Evolutionary conservation across 2,797 vertebrate species (phyloP).

Genomic region (Myotis findleyi): DNA sequence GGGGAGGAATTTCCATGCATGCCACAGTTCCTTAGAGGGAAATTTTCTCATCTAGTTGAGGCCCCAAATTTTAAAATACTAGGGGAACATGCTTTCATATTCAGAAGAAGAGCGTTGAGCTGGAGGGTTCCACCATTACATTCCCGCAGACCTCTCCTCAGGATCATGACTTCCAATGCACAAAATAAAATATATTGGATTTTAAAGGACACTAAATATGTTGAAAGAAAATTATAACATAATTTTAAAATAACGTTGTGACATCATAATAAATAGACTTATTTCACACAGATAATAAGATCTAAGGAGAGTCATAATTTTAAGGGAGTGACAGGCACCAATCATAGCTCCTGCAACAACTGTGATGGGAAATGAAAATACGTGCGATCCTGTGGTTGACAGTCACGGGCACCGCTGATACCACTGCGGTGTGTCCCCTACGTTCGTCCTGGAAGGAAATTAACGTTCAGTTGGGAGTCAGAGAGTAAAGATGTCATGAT

Average conservation of each 20-base stretch:
- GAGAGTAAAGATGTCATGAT: not conserved
- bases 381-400: not conserved
- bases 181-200: not conserved
- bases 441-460: not conserved
- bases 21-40: not conserved
- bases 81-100: not conserved
- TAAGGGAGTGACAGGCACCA: not conserved
- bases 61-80: conserved; percentile 11
- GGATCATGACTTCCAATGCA: not conserved
- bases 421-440: not conserved
- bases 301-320: not conserved
- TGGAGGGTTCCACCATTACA: not conserved
- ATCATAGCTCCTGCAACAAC: not conserved
- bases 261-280: not conserved
- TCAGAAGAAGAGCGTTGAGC: not conserved
- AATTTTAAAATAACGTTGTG: not conserved
- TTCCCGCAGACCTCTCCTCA: not conserved
- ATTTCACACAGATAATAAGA: not conserved
- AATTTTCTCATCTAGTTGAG: not conserved
- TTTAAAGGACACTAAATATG: not conserved
- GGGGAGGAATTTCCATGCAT: not conserved
- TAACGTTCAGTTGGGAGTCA: not conserved
- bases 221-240: not conserved
- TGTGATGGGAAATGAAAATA: not conserved
- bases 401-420: not conserved